Evolutionary conservation across 2,888 invertebrate genomes (phyloP).

Genomic region (Prenolepis imparis): DNA sequence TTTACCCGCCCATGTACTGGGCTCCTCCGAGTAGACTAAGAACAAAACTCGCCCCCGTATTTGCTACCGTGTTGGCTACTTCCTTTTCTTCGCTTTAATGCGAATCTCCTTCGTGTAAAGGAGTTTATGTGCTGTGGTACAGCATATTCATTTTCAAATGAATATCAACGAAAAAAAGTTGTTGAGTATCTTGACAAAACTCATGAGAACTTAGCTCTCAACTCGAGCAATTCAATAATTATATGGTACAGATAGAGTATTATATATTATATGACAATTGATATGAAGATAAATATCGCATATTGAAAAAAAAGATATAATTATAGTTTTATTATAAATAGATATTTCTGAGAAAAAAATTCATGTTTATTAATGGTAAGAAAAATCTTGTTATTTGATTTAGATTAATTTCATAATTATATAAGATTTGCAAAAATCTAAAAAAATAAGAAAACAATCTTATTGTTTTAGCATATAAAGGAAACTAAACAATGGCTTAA

Average conservation of each 20-base stretch:
- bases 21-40: constrained; percentile 43
- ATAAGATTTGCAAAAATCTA: neutral
- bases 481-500: neutral
- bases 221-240: neutral
- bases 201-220: neutral
- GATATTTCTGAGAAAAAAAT: neutral
- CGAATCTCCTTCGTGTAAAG: constrained; percentile 13
- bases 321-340: neutral
- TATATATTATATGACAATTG: neutral
- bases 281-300: neutral
- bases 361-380: neutral
- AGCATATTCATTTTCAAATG: constrained; percentile 6
- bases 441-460: neutral
- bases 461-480: neutral
- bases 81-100: constrained; percentile 33
- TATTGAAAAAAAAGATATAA: neutral
- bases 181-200: too few species aligned
- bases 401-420: neutral
- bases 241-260: neutral
- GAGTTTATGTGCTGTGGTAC: neutral
- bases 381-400: neutral
- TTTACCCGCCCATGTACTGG: constrained; percentile 56
- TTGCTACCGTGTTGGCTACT: constrained; percentile 31
- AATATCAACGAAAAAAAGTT: neutral
- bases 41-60: constrained; percentile 50